These are phyloP conservation scores for Macrophya annulata DNA, from an alignment of 2,888 invertebrate species.

Conservation along the genomic window DNA sequence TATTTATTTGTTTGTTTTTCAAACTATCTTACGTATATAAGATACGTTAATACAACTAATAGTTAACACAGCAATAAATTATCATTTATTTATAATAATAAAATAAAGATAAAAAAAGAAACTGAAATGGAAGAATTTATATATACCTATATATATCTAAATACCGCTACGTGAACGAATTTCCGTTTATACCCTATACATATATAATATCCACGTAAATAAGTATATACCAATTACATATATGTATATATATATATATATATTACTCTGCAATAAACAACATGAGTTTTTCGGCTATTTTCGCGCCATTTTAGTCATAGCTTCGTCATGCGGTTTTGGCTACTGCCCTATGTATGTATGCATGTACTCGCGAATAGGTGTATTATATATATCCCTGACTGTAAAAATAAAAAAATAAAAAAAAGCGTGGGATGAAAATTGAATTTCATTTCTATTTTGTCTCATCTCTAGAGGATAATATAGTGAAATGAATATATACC, in stretches of 20 bases:
- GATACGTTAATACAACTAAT: neutral
- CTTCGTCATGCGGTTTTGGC: neutral
- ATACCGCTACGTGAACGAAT: neutral
- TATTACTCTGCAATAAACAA: neutral
- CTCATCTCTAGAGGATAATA: neutral
- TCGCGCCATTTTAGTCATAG: slow-evolving; percentile 40
- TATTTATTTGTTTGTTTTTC: too few species aligned
- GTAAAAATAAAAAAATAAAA: too few species aligned
- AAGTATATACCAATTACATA: neutral
- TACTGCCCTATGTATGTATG: too few species aligned
- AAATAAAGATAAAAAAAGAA: neutral
- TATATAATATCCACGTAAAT: neutral
- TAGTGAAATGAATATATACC: neutral
- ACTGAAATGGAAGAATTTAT: neutral
- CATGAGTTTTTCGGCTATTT: neutral
- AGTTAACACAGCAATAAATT: neutral
- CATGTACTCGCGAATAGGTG: too few species aligned
- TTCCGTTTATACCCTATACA: neutral
- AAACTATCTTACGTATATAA: too few species aligned
- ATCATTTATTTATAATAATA: neutral
- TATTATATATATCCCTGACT: too few species aligned
- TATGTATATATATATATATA: neutral
- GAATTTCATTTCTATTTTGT: neutral
- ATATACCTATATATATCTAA: too few species aligned
- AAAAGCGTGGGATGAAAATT: neutral